phyloP scores from a whole-genome alignment of 2,113 vertebrate genomes.

The Burhinus bistriatus region DNA sequence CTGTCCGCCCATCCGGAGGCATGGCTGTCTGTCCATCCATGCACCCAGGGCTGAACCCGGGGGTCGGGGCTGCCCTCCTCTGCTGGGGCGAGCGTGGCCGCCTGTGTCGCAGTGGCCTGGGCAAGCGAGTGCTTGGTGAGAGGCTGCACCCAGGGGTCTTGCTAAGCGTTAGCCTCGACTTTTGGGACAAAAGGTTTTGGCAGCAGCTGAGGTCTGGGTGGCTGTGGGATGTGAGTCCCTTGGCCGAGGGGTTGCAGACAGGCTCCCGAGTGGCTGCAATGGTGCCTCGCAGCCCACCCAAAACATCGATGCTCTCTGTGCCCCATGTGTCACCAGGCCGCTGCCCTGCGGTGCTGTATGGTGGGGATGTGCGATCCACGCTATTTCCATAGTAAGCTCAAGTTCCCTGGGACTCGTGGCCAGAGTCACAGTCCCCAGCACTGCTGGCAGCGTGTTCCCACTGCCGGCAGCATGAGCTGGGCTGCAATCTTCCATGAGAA shows the following conservation, averaged over 20 bases:
- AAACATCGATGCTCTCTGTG: accelerated
- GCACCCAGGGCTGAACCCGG: neutral
- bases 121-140: neutral
- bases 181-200: accelerated
- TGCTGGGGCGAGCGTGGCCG: accelerated
- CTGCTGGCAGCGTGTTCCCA: accelerated
- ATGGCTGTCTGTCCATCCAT: neutral
- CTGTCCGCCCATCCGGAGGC: neutral
- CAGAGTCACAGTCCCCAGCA: accelerated
- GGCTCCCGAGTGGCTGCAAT: accelerated
- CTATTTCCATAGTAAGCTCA: neutral
- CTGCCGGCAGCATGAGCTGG: accelerated
- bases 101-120: accelerated
- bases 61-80: accelerated
- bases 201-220: neutral
- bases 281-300: neutral
- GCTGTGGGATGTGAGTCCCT: accelerated
- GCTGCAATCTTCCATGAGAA: neutral
- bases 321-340: accelerated
- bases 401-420: neutral
- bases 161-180: accelerated
- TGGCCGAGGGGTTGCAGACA: accelerated
- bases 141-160: accelerated
- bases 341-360: accelerated
- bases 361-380: accelerated